A percentile compares a stretch with the other conserved stretches of the same genome.
Evolutionary conservation across 2,888 invertebrate species (phyloP).

Genomic region (Chrysomela aeneicollis): DNA sequence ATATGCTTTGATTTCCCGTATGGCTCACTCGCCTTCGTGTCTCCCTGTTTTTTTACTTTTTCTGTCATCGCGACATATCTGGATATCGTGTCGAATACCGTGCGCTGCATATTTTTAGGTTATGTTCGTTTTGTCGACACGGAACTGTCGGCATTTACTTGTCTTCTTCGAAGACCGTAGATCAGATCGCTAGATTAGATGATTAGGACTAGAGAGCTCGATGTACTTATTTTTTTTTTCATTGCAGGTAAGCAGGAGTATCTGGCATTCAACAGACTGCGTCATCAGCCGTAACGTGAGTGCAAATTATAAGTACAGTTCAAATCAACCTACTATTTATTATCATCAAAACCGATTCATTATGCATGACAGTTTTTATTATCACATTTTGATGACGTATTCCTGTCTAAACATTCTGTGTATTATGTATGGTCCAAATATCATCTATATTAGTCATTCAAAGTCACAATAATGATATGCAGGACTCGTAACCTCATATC

Average conservation of each 20-base stretch:
- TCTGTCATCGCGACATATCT: background rate
- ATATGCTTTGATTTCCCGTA: background rate
- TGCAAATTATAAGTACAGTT: background rate
- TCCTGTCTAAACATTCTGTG: background rate
- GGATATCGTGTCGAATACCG: background rate
- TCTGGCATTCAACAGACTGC: background rate
- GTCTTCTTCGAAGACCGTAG: background rate
- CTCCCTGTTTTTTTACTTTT: background rate
- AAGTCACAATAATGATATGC: background rate
- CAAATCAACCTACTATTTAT: too few species aligned
- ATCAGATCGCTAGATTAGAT: conserved; percentile 4
- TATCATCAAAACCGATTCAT: too few species aligned
- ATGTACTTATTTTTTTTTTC: background rate
- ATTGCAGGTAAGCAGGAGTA: background rate
- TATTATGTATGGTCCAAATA: background rate
- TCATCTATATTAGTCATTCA: background rate
- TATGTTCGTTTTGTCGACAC: background rate
- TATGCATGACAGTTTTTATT: background rate
- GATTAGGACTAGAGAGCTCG: background rate
- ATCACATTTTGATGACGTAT: background rate
- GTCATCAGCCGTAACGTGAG: background rate
- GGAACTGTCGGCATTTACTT: background rate
- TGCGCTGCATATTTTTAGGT: background rate
- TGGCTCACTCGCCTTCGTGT: background rate
- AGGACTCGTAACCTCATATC: conserved; percentile 1